Conservation (phyloP, 1,140 invertebrate species). For the Mya arenaria region DNA sequence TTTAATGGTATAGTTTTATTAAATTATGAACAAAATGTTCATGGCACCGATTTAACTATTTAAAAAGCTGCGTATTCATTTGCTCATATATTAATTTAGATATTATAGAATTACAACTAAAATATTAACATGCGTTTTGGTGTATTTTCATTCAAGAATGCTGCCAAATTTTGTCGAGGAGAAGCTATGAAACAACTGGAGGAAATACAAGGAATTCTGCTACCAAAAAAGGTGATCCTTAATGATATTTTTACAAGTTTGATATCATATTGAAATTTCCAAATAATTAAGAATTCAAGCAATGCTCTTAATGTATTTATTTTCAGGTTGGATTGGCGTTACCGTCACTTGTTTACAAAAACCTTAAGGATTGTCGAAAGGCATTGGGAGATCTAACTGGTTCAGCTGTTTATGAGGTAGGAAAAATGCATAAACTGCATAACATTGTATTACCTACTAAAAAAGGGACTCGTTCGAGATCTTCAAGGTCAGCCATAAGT, state of each 20-base stretch:
- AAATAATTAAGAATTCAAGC: background rate
- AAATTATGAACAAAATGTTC: background rate
- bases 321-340: background rate
- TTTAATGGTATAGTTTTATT: background rate
- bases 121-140: background rate
- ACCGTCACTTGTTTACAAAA: background rate
- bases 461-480: no score
- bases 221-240: background rate
- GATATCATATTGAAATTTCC: background rate
- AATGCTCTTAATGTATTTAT: background rate
- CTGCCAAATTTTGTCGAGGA: background rate
- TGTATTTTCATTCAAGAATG: background rate
- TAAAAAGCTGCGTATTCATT: background rate
- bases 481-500: no score
- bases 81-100: background rate
- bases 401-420: background rate
- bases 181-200: background rate
- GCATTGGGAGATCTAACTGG: background rate
- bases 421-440: no score
- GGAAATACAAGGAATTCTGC: background rate
- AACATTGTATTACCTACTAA: no score
- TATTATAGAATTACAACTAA: background rate
- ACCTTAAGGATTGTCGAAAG: background rate
- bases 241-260: background rate
- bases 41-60: background rate